Evolutionary conservation across 2,113 vertebrate species (phyloP).

Genomic region (Lethenteron reissneri): DNA sequence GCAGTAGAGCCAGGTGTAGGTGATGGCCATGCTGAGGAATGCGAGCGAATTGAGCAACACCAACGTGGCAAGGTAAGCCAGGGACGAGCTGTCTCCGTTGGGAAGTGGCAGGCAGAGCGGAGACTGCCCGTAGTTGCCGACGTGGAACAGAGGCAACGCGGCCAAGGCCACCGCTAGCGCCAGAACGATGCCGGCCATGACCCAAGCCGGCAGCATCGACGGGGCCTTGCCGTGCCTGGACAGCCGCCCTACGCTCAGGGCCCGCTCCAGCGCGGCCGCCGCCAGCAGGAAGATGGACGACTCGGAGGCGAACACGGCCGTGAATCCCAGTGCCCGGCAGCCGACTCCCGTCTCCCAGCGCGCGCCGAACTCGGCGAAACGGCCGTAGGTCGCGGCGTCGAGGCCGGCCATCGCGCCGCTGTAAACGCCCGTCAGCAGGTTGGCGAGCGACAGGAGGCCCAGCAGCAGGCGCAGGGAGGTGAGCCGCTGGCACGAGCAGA

Average conservation of each 20-base stretch:
- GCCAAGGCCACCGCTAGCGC: conserved; percentile 36
- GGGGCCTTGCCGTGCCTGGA: conserved; percentile 49
- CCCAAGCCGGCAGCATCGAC: conserved; percentile 27
- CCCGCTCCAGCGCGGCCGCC: conserved; percentile 49
- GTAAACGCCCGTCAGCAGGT: conserved; percentile 45
- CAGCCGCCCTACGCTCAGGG: conserved; percentile 40
- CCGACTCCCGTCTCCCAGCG: conserved; percentile 54
- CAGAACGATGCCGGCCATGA: conserved; percentile 36
- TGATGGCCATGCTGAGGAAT: conserved; percentile 55
- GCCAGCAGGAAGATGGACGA: conserved; percentile 62
- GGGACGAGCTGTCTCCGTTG: conserved; percentile 34
- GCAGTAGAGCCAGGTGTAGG: conserved; percentile 59
- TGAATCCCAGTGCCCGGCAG: conserved; percentile 44
- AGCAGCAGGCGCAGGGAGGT: conserved; percentile 48
- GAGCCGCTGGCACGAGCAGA: conserved; percentile 29
- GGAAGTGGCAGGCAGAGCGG: conserved; percentile 55
- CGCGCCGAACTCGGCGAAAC: conserved; percentile 48
- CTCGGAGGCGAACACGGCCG: conserved; percentile 56
- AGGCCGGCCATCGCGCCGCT: conserved; percentile 40
- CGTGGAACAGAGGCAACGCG: conserved; percentile 40
- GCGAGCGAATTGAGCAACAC: conserved; percentile 58
- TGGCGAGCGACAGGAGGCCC: conserved; percentile 43
- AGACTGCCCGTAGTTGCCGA: conserved; percentile 31
- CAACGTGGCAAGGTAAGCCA: conserved; percentile 47
- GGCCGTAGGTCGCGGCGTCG: conserved; percentile 54